Percentiles rank a stretch among this genome's conserved stretches.
Conservation (phyloP, 2,797 vertebrate species). For the Lagorchestes hirsutus region DNA sequence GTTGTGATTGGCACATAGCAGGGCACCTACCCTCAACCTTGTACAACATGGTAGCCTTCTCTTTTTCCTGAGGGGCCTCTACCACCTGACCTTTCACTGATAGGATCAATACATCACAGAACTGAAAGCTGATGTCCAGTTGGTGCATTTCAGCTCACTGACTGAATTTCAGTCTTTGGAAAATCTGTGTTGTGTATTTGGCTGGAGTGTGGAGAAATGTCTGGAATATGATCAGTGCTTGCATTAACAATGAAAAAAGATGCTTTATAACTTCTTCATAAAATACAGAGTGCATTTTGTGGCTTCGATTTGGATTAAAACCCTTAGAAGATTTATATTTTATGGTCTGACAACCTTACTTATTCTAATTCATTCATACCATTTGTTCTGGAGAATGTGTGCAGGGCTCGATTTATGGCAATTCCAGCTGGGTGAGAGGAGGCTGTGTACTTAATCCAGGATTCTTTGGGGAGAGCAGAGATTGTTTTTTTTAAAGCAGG, state of each 20-base stretch:
- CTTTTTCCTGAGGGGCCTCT: slow-evolving; percentile 33
- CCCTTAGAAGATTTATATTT: slow-evolving; percentile 65
- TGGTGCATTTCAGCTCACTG: slow-evolving; percentile 65
- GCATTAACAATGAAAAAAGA: slow-evolving; percentile 67
- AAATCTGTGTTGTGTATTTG: slow-evolving; percentile 58
- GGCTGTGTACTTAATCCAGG: slow-evolving; percentile 64
- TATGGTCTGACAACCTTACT: slow-evolving; percentile 42
- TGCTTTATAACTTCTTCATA: slow-evolving; percentile 63
- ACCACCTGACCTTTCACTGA: slow-evolving; percentile 75
- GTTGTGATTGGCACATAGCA: slow-evolving; percentile 35
- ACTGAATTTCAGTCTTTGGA: slow-evolving; percentile 59
- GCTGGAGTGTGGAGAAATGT: slow-evolving; percentile 63
- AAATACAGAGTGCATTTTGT: slow-evolving; percentile 35
- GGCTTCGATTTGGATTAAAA: slow-evolving; percentile 60
- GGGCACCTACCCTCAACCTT: slow-evolving; percentile 14
- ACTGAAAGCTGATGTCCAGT: slow-evolving; percentile 72
- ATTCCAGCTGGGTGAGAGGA: slow-evolving; percentile 58
- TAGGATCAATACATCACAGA: slow-evolving; percentile 81
- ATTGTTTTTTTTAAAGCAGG: not conserved
- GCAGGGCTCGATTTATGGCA: slow-evolving; percentile 70
- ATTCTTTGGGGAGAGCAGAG: slow-evolving; percentile 42
- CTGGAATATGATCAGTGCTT: slow-evolving; percentile 75
- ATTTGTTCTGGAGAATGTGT: slow-evolving; percentile 58
- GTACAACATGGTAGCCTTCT: not conserved
- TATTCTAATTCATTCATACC: slow-evolving; percentile 67